Percentiles rank a stretch among this genome's conserved stretches.
phyloP scores from a whole-genome alignment of 1,140 invertebrate genomes.

The Spodoptera frugiperda region DNA sequence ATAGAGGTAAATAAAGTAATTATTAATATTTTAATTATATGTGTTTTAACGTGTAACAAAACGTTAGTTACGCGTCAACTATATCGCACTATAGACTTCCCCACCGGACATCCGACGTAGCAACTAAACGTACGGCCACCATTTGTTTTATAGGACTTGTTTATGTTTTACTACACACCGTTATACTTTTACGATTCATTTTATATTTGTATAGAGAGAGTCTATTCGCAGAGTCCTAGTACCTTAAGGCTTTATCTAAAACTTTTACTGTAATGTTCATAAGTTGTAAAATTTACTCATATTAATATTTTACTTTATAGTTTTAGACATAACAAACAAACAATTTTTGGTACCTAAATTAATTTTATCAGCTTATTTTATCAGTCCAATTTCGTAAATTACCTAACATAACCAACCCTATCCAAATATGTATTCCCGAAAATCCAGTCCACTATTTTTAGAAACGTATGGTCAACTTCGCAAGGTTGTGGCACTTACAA shows the following conservation, averaged over 20 bases:
- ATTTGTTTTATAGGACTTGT: constrained; percentile 5
- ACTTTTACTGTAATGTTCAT: too few relatives aligned
- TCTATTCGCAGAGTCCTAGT: too few relatives aligned
- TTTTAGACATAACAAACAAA: too few relatives aligned
- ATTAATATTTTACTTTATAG: too few relatives aligned
- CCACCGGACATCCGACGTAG: constrained; percentile 6
- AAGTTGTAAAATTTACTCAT: too few relatives aligned
- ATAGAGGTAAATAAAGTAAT: too few relatives aligned
- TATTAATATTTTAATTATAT: background rate
- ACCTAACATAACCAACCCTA: background rate
- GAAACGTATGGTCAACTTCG: constrained; percentile 26
- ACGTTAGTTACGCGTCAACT: background rate
- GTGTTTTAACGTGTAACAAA: background rate
- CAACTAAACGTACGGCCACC: background rate
- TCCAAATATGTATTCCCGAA: background rate
- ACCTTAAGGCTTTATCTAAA: too few relatives aligned
- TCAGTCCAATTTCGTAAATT: background rate
- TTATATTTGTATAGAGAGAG: background rate
- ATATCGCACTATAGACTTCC: background rate
- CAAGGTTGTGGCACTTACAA: constrained; percentile 46
- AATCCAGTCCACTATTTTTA: constrained; percentile 21
- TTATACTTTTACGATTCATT: background rate
- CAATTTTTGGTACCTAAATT: too few relatives aligned
- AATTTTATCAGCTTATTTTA: too few relatives aligned
- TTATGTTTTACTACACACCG: background rate